Evolutionary conservation across 2,797 vertebrate species (phyloP).

Genomic region (Pseudocheirus occidentalis): DNA sequence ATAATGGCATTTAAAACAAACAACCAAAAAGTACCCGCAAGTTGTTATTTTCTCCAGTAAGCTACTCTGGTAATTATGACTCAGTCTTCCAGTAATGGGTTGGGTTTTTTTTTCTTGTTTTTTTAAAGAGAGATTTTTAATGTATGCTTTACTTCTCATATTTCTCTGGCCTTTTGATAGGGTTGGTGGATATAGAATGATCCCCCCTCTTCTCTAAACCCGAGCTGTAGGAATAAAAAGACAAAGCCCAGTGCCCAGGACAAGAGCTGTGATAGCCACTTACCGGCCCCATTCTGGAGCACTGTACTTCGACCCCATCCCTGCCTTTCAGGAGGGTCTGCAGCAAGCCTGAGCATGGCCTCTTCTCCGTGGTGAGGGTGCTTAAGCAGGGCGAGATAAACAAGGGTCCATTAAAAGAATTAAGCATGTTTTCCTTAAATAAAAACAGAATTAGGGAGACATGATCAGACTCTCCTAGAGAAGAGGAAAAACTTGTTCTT

Average conservation of each 20-base stretch:
- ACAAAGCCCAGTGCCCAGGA: background rate
- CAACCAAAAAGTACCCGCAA: background rate
- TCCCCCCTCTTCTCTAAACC: background rate
- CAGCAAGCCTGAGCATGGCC: background rate
- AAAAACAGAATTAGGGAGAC: background rate
- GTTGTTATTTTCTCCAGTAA: conserved; percentile 60
- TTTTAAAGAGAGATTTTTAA: background rate
- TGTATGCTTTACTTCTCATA: background rate
- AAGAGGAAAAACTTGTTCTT: background rate
- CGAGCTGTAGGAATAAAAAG: background rate
- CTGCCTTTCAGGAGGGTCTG: background rate
- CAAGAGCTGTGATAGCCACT: conserved; percentile 6
- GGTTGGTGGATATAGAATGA: background rate
- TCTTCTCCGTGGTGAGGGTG: background rate
- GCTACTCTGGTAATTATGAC: conserved; percentile 81
- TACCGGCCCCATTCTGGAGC: background rate
- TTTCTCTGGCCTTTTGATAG: background rate
- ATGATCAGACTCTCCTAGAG: background rate
- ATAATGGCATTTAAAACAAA: conserved; percentile 70
- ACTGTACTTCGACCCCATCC: background rate
- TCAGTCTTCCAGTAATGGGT: conserved; percentile 84
- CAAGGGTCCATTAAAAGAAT: background rate
- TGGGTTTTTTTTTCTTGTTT: conserved; percentile 57
- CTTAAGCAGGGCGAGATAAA: background rate
- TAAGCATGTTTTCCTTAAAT: background rate